Base-by-base conservation (phyloP, 2,888 invertebrate species). In the Noctua comes region DNA sequence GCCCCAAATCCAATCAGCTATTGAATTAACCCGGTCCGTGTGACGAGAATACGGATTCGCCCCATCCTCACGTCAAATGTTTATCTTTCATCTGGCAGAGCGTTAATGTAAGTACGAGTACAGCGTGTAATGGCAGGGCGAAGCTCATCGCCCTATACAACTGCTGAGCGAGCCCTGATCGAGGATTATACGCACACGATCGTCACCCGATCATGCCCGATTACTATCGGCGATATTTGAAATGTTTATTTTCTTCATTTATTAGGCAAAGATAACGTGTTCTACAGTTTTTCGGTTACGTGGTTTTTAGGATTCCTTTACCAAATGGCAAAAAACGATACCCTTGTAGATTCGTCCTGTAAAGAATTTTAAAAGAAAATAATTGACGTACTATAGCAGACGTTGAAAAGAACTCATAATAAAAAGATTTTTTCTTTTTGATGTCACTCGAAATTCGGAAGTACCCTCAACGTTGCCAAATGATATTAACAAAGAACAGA, bases 1-100 rank as follows among this genome's bases (percentile, higher is more conserved):
- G 94, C 93, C 95, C 95, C 96, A 96, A 97, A 96, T 96, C 96
- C 96, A 96, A 96, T 97, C 96, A 96, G 95, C 96, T 96, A 96
- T 96, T 96, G 96, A 96, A 97, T 96, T 96, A 96, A 95, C 96
- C 94, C 95, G 92, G 94, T 93, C 95, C 93, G 95, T 96, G 96
- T 96, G 96, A 96, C 96, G 95, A 92, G 96, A 96, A 97, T 97
- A 96, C 96, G 95, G 95, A 97, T 96, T 95, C 94, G 93, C 93
- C 92, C 94, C 91, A 92, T 95, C 95, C 94, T 96, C 94, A 94
- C 95, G 95, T 96, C 95, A 96, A 96, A 96, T 96, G 96, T 96
- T 96, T 96, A 96, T 96, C 96, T 96, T 96, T 95, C 96, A 96
- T 96, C 96, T 95, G 92, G 94, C 93, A 93, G 92, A 91, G 93